These are phyloP conservation scores for Knipowitschia caucasica DNA, from an alignment of 2,797 vertebrate species.

Conservation along the genomic window DNA sequence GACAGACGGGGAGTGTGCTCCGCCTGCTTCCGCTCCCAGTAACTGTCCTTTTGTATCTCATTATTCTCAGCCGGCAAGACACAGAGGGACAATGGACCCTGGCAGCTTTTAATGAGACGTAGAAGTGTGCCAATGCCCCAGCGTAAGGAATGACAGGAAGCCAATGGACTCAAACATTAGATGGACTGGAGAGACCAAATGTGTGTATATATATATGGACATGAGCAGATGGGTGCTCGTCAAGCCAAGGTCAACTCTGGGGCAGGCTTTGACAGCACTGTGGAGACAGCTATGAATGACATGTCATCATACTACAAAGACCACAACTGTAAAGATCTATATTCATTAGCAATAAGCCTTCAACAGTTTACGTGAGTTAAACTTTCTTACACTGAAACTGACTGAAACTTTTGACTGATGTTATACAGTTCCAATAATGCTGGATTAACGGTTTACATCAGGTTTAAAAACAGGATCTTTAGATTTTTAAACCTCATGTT, in stretches of 20 bases:
- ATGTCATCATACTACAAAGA: slow-evolving; percentile 6
- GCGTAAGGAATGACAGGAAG: slow-evolving; percentile 18
- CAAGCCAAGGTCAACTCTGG: slow-evolving; percentile 55
- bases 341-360: not conserved
- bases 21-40: slow-evolving; percentile 87
- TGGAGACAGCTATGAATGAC: slow-evolving; percentile 46
- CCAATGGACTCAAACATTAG: slow-evolving; percentile 44
- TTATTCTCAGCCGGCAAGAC: slow-evolving; percentile 34
- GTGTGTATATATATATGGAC: slow-evolving; percentile 25
- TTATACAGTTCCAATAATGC: no score
- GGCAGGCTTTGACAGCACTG: slow-evolving; percentile 34
- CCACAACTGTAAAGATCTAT: no score
- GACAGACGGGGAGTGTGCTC: slow-evolving; percentile 84
- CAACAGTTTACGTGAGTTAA: no score
- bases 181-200: slow-evolving; percentile 27
- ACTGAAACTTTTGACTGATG: not conserved
- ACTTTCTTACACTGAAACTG: not conserved
- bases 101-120: slow-evolving; percentile 25
- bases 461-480: no score
- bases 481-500: no score
- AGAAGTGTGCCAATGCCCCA: slow-evolving; percentile 24
- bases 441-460: no score
- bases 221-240: slow-evolving; percentile 42
- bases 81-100: slow-evolving; percentile 18
- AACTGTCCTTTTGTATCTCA: slow-evolving; percentile 42